A percentile compares a stretch with the other conserved stretches of the same genome.
Evolutionary conservation across 1,140 invertebrate genomes (phyloP).

Genomic region (Drosophila asahinai): DNA sequence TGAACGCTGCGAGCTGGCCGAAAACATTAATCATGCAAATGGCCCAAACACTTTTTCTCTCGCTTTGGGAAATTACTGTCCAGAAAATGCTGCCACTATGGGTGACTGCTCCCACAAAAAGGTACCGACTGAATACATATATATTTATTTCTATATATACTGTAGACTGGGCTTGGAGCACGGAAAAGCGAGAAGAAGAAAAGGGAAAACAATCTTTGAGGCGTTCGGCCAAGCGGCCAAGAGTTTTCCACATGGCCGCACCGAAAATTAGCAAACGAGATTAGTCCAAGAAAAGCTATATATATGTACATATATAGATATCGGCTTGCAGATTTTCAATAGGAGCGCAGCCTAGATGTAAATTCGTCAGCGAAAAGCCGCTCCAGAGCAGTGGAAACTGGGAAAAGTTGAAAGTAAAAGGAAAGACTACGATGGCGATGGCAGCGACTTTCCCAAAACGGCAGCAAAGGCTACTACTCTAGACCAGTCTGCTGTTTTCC

Average conservation of each 20-base stretch:
- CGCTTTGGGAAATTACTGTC: conserved; percentile 65
- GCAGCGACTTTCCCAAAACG: conserved; percentile 70
- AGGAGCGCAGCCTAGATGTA: conserved; percentile 46
- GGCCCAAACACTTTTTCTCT: conserved; percentile 72
- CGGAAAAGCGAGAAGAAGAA: conserved; percentile 48
- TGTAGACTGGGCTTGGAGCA: not conserved
- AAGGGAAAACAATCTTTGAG: conserved; percentile 72
- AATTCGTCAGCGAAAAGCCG: conserved; percentile 45
- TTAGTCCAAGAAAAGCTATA: conserved; percentile 66
- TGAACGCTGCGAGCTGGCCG: conserved; percentile 36
- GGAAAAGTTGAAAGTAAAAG: conserved; percentile 82
- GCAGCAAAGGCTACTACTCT: conserved; percentile 57
- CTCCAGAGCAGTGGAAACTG: conserved; percentile 25
- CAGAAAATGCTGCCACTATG: conserved; percentile 72
- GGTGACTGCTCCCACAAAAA: conserved; percentile 66
- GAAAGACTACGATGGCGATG: conserved; percentile 49
- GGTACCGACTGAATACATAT: conserved; percentile 53
- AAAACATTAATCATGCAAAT: conserved; percentile 80
- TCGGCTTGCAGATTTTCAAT: conserved; percentile 56
- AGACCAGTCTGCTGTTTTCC: conserved; percentile 45
- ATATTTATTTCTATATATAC: not conserved
- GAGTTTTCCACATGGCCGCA: conserved; percentile 79
- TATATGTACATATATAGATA: conserved; percentile 20
- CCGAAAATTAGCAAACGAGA: conserved; percentile 79
- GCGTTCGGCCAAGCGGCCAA: conserved; percentile 55